Evolutionary conservation across 2,888 invertebrate species (phyloP), one percentile per base, ranked within the genome.

Genomic region (Microchrysa polita): DNA sequence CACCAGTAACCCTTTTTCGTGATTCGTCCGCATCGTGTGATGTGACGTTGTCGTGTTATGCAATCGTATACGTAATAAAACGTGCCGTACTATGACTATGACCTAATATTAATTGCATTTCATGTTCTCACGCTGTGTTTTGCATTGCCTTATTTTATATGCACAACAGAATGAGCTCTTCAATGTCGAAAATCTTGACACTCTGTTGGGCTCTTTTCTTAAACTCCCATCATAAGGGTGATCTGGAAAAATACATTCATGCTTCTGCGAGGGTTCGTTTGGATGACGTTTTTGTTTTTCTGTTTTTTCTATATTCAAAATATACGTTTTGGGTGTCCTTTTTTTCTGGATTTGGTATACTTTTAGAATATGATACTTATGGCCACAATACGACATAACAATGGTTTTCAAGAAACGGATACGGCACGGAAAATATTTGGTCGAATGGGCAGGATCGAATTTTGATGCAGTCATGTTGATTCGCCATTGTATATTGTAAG

Each of bases 101-200:
- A 1, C 22, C 22, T 65, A 34, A 34, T 55, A 20, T 55, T 69
- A 23, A 69, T 20, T 69, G 69, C 57, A 55, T 40, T 69, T 40
- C 16, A 55, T 22, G 57, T 69, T 69, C 69, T 69, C 69, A 69
- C 69, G 69, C 69, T 69, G 69, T 18, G 69, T 69, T 69, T 69
- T 55, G 16, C 44, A 42, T 55, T 48, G 14, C 22, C 34, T 48
- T 48, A 34, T 34, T 34, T n/a, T n/a, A n/a, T n/a, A 34, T 34
- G 27, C 27, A 34, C n/a, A n/a, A n/a, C n/a, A n/a, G n/a, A n/a
- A n/a, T n/a, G n/a, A n/a, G 7, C 27, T 34, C 27, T 2, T 34
- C 27, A 34, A n/a, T 34, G 4, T 7, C 7, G 27, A 34, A n/a
- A 27, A 53, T 5, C 20, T 67, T 14, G 27, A 18, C 57, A 57